Conservation (phyloP, 2,113 vertebrate genomes). For the Edolisoma coerulescens region DNA sequence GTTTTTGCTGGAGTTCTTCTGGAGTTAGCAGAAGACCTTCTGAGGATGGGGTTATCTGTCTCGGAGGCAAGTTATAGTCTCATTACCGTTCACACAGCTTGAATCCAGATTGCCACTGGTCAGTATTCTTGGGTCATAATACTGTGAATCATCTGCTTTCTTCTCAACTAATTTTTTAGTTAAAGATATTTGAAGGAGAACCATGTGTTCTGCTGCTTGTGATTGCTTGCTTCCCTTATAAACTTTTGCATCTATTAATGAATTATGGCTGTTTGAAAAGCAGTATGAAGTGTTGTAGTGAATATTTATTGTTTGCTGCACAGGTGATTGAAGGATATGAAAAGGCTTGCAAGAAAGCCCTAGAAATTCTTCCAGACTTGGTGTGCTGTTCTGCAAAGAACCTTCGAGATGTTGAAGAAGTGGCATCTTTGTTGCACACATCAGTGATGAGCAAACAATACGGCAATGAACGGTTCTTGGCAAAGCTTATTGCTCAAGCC, state of each 20-base stretch:
- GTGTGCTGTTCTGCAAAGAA: conserved; percentile 90
- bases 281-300: neutral
- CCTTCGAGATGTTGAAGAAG: conserved; percentile 84
- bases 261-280: neutral
- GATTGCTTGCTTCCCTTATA: neutral
- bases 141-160: neutral
- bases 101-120: neutral
- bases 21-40: conserved; percentile 91
- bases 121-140: neutral
- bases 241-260: neutral
- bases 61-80: conserved; percentile 80
- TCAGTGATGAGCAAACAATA: conserved; percentile 96
- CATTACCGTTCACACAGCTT: neutral
- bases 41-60: conserved; percentile 93
- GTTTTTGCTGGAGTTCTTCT: conserved; percentile 94
- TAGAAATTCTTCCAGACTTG: conserved; percentile 90
- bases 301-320: neutral
- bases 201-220: neutral
- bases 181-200: neutral
- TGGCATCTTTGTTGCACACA: conserved; percentile 81
- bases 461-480: conserved; percentile 88
- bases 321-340: conserved; percentile 97
- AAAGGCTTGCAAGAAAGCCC: conserved; percentile 89
- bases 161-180: neutral
- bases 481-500: conserved; percentile 90